Conservation (phyloP, 2,797 vertebrate genomes). For the Oreortyx pictus region DNA sequence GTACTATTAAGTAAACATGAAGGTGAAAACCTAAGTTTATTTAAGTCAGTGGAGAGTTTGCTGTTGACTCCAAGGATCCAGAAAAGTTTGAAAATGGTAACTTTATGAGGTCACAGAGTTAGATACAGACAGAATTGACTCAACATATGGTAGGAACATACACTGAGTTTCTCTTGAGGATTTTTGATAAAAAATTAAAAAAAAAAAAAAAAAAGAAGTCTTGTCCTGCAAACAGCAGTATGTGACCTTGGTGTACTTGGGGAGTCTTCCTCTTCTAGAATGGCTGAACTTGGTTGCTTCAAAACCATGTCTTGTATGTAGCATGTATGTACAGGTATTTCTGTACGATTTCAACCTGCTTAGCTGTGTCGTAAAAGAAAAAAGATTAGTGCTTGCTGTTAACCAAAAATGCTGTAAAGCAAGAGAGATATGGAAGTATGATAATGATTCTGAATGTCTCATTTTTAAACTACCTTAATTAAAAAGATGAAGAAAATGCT, state of each 20-base stretch:
- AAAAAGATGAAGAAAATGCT: slow-evolving; percentile 1
- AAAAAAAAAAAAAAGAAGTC: background rate
- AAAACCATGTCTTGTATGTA: background rate
- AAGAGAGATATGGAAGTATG: background rate
- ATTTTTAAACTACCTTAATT: background rate
- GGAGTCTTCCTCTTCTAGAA: background rate
- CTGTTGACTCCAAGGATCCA: background rate
- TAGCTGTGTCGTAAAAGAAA: background rate
- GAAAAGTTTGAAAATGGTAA: background rate
- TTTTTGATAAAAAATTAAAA: background rate
- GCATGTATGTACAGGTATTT: background rate
- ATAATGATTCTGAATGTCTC: background rate
- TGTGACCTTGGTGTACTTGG: background rate
- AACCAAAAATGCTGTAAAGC: background rate
- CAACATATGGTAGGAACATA: background rate
- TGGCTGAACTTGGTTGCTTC: background rate
- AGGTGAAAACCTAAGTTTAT: background rate
- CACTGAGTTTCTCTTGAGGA: background rate
- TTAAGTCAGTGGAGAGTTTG: background rate
- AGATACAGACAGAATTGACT: background rate
- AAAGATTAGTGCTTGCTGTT: background rate
- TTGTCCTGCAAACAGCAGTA: background rate
- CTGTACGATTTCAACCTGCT: background rate
- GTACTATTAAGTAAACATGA: background rate
- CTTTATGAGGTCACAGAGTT: background rate